These are phyloP conservation scores for Smittia sp. DNA, from an alignment of 2,888 invertebrate species.

Conservation along the genomic window DNA sequence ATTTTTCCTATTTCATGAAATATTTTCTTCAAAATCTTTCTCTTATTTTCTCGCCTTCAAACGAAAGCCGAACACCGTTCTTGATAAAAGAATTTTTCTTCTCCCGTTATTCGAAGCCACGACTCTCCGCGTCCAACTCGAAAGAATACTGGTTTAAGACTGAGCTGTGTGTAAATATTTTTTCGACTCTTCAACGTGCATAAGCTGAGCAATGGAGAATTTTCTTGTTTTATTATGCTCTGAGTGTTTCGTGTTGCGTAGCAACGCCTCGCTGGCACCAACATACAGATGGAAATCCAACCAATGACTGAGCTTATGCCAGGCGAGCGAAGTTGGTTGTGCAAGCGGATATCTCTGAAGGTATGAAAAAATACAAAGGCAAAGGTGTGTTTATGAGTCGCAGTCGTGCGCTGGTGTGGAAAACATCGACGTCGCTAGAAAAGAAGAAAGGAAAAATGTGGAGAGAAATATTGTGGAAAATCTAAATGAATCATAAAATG, in stretches of 20 bases:
- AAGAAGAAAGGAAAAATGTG: constrained; percentile 4
- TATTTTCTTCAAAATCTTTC: background rate
- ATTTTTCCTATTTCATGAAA: background rate
- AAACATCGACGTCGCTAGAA: constrained; percentile 5
- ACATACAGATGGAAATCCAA: background rate
- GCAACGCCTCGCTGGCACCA: background rate
- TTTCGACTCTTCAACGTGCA: constrained; percentile 2
- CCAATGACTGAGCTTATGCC: background rate
- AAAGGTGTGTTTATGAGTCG: constrained; percentile 15
- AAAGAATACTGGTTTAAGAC: constrained; percentile 39
- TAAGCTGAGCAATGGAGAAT: constrained; percentile 33
- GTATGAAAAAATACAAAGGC: background rate
- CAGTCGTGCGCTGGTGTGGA: background rate
- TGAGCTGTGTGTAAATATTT: constrained; percentile 23
- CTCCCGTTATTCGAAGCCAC: background rate
- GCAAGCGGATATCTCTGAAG: background rate
- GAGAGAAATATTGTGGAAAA: constrained; percentile 16
- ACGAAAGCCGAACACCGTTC: background rate
- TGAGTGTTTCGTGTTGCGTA: background rate
- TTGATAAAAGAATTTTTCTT: background rate
- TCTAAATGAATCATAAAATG: constrained; percentile 39
- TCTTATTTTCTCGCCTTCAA: background rate
- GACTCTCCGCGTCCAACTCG: constrained; percentile 30
- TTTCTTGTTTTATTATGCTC: constrained; percentile 8
- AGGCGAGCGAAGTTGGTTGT: constrained; percentile 3